A percentile compares a stretch with the other conserved stretches of the same genome.
phyloP scores from a whole-genome alignment of 2,797 vertebrate species.

The Sardinella longiceps region DNA sequence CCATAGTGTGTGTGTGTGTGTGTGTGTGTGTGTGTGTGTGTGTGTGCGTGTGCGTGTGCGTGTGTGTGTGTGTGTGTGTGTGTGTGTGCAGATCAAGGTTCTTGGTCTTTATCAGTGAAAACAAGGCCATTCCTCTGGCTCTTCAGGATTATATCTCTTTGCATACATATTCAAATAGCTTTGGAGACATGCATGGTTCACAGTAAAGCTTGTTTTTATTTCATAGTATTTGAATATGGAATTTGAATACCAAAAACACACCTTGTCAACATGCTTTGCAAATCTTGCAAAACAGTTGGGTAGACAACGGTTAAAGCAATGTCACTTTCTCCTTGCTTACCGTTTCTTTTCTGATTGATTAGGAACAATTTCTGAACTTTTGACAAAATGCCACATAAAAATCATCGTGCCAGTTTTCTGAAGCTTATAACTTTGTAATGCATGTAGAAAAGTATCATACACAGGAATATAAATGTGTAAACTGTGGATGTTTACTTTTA shows the following conservation, averaged over 20 bases:
- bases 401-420: too few species aligned
- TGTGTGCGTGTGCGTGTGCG: neutral
- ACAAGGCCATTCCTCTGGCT: neutral
- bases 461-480: too few species aligned
- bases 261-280: slow-evolving; percentile 9
- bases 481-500: too few species aligned
- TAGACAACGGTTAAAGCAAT: slow-evolving; percentile 13
- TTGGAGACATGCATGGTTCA: neutral
- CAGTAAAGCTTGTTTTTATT: slow-evolving; percentile 18
- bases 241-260: slow-evolving; percentile 8
- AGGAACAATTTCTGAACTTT: neutral
- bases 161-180: slow-evolving; percentile 21
- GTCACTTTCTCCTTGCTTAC: neutral
- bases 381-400: too few species aligned
- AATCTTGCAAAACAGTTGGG: slow-evolving; percentile 8
- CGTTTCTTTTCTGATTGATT: neutral
- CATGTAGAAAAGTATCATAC: too few species aligned
- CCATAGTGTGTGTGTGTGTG: neutral
- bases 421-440: too few species aligned
- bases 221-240: neutral
- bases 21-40: neutral
- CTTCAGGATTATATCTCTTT: neutral
- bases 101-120: neutral
- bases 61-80: neutral
- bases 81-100: neutral